Percentiles rank a stretch among this genome's conserved stretches.
Conservation (phyloP, 1,140 invertebrate genomes). For the Muscidifurax raptorellus region DNA sequence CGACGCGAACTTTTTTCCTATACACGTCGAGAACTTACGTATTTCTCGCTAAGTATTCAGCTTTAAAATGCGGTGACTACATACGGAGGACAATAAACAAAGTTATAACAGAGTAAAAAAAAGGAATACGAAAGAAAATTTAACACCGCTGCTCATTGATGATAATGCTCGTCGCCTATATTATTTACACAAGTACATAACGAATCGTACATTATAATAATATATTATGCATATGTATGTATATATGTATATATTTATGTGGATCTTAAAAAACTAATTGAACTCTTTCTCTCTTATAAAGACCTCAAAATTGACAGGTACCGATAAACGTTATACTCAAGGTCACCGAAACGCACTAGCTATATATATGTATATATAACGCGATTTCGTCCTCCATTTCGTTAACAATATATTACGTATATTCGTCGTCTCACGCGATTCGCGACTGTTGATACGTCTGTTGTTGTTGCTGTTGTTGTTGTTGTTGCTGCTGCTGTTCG, state of each 20-base stretch:
- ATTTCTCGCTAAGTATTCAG: too few species aligned
- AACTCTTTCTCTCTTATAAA: conserved; percentile 29
- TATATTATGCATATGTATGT: neutral
- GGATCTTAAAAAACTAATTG: conserved; percentile 28
- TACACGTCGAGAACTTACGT: neutral
- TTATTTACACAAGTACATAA: conserved; percentile 32
- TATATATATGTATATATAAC: neutral
- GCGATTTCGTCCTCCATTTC: conserved; percentile 4
- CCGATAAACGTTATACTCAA: conserved; percentile 19
- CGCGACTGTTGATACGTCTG: conserved; percentile 41
- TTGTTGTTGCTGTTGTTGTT: conserved; percentile 46
- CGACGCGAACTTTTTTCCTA: neutral
- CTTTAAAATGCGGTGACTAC: too few species aligned
- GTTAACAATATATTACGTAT: neutral
- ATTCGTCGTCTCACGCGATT: conserved; percentile 32
- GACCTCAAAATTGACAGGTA: conserved; percentile 34
- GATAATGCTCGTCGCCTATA: neutral
- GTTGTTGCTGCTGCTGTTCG: conserved; percentile 50
- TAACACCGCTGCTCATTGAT: neutral
- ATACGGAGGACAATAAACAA: neutral
- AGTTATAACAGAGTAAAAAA: neutral
- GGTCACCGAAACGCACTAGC: conserved; percentile 25
- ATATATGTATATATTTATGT: neutral
- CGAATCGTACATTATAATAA: neutral
- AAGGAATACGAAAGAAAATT: conserved; percentile 12